Evolutionary conservation across 2,113 vertebrate species (phyloP).

Genomic region (Rhinichthys klamathensis): DNA sequence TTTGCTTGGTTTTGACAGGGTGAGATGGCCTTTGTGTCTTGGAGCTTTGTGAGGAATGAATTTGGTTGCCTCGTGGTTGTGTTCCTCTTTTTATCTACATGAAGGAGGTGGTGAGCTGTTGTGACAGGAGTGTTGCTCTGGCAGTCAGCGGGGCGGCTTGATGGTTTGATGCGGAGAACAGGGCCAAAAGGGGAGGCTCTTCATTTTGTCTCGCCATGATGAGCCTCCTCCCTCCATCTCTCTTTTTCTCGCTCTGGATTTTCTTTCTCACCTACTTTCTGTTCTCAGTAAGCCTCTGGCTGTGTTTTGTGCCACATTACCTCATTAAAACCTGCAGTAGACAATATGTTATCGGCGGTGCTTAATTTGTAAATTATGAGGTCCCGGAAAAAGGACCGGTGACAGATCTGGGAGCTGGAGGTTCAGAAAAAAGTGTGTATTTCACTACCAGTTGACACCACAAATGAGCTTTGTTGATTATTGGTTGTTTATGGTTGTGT

Average conservation of each 20-base stretch:
- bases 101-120: constrained; percentile 43
- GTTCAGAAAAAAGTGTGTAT: not conserved
- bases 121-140: constrained; percentile 63
- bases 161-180: constrained; percentile 53
- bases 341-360: not conserved
- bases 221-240: not conserved
- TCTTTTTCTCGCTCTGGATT: not conserved
- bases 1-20: constrained; percentile 16
- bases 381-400: not conserved
- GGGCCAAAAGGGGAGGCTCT: constrained; percentile 56
- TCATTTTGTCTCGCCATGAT: constrained; percentile 28
- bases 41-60: not conserved
- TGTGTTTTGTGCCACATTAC: constrained; percentile 6
- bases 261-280: not conserved
- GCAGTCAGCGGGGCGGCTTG: constrained; percentile 35
- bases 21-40: not conserved
- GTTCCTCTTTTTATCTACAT: constrained; percentile 33
- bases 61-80: constrained; percentile 14
- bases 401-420: not conserved
- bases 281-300: not conserved
- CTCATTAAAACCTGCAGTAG: not conserved
- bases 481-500: too few relatives aligned
- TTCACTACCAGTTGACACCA: not conserved
- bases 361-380: constrained; percentile 15
- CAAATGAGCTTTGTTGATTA: not conserved